phyloP scores from a whole-genome alignment of 2,113 vertebrate species.

The Pseudorhombus dupliciocellatus region DNA sequence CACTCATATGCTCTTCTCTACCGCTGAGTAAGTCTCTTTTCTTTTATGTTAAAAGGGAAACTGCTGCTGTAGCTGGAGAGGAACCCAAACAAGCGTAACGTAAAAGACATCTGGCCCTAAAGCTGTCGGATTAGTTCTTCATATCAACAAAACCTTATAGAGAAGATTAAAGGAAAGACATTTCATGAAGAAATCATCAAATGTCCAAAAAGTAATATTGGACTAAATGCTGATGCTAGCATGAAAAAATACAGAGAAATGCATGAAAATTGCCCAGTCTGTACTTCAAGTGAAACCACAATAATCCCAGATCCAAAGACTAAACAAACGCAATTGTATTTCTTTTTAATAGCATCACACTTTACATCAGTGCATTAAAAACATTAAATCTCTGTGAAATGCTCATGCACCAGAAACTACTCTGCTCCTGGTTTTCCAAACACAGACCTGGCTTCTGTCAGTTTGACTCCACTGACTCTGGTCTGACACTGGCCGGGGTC shows the following conservation, averaged over 20 bases:
- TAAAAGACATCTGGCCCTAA: not conserved
- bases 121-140: not conserved
- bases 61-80: conserved; percentile 2
- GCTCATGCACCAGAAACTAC: not conserved
- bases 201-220: too few relatives aligned
- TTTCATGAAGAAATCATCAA: too few relatives aligned
- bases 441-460: conserved; percentile 44
- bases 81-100: not conserved
- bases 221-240: too few relatives aligned
- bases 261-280: not conserved
- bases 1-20: conserved; percentile 24
- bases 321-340: not conserved
- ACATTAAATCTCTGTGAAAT: not conserved
- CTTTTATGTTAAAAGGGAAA: conserved; percentile 20
- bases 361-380: not conserved
- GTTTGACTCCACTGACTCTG: conserved; percentile 40
- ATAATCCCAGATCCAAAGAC: not conserved
- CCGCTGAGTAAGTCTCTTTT: conserved; percentile 2
- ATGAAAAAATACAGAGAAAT: not conserved
- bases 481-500: conserved; percentile 39
- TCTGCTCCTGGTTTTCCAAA: not conserved
- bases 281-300: not conserved
- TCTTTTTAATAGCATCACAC: not conserved
- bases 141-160: not conserved
- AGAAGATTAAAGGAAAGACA: not conserved